Evolutionary conservation across 1,140 invertebrate species (phyloP).

Genomic region (Pemphigus obesinymphae): DNA sequence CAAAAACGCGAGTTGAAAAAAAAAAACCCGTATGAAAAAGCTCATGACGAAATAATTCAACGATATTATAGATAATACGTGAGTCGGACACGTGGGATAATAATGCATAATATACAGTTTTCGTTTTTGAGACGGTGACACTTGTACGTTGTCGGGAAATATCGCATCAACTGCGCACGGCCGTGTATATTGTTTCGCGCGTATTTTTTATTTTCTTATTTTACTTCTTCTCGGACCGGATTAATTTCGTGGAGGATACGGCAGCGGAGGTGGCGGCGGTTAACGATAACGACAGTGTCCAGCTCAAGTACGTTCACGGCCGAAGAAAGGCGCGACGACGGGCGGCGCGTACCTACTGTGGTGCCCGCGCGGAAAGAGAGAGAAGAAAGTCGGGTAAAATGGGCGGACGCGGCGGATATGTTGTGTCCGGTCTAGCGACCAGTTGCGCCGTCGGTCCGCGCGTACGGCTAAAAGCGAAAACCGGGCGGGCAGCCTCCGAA

Average conservation of each 20-base stretch:
- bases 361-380: background rate
- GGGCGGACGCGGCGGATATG: background rate
- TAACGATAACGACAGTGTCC: background rate
- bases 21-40: too few relatives aligned
- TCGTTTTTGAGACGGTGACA: too few relatives aligned
- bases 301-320: slow-evolving; percentile 4
- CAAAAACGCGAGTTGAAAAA: too few relatives aligned
- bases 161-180: background rate
- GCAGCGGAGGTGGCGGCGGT: background rate
- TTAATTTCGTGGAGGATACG: background rate
- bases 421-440: slow-evolving; percentile 26
- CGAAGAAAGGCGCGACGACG: slow-evolving; percentile 7
- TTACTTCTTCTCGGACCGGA: background rate
- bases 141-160: too few relatives aligned
- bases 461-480: slow-evolving; percentile 22
- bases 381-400: slow-evolving; percentile 17
- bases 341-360: background rate
- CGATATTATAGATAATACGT: too few relatives aligned
- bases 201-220: too few relatives aligned
- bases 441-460: background rate
- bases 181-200: too few relatives aligned
- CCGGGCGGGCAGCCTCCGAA: slow-evolving; percentile 6
- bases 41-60: too few relatives aligned
- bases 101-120: too few relatives aligned
- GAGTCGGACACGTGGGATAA: too few relatives aligned